Base-by-base conservation (phyloP, 2,113 vertebrate species). In the Alligator sinensis region DNA sequence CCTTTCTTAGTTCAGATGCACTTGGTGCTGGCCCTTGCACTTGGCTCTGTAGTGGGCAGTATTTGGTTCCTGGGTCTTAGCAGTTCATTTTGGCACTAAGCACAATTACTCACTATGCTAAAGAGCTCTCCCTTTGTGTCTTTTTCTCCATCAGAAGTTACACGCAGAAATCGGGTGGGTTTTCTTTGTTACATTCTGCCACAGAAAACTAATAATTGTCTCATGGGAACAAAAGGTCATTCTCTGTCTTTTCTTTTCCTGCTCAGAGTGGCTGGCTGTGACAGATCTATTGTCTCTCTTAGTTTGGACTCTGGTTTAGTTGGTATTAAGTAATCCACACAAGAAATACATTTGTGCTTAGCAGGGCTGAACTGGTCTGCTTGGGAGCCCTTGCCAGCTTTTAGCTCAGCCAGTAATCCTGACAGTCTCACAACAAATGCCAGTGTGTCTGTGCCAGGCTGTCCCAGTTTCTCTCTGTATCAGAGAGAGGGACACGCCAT, bases 271-370 rank as follows among this genome's bases (percentile, higher is more conserved):
- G 92, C 66, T 92, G 95, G 81, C 88, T 19, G 80, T 12, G 94
- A 97, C 92, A 94, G 96, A 66, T 92, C 96, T 96, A 93, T 97
- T 97, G 97, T 97, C 88, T 91, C 60, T 68, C 84, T 87, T 86
- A 63, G 27, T 88, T 88, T 83, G 80, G 85, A 72, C 89, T 92
- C 63, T 77, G 80, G 92, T 93, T 79, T 89, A 80, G 78, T 85
- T 94, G 92, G 25, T 2, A 5, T 34, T 95, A 90, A 95, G 89
- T 95, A 95, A 97, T 95, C 60, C 70, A 61, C 87, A 89, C 79
- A 60, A 90, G 82, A 92, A 80, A 76, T 18, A 84, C 88, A 22
- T 87, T 91, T 94, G 95, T 96, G 93, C 92, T 91, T 87, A 92
- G 92, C 95, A 91, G 86, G 96, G 88, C 91, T 95, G 87, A 75